These are phyloP conservation scores for Thymelicus lineola DNA, from an alignment of 2,888 invertebrate genomes.

Conservation along the genomic window DNA sequence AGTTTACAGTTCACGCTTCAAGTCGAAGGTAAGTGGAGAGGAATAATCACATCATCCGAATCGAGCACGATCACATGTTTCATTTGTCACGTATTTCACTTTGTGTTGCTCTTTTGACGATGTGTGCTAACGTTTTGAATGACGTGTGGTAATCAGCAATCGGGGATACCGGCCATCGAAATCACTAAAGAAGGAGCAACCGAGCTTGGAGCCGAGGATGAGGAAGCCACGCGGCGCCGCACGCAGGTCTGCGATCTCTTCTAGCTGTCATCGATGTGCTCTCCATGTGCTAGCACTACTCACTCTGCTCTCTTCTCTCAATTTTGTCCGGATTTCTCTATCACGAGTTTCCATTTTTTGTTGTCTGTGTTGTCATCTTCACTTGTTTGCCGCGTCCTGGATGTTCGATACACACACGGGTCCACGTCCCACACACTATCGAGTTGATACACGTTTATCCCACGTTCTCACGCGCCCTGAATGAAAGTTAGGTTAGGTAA, in stretches of 20 bases:
- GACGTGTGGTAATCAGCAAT: constrained; percentile 82
- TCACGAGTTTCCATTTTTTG: constrained; percentile 81
- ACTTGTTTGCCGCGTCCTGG: constrained; percentile 70
- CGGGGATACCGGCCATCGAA: constrained; percentile 87
- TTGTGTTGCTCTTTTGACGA: constrained; percentile 58
- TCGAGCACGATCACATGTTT: constrained; percentile 54
- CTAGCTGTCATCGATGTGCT: constrained; percentile 82
- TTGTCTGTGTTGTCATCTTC: constrained; percentile 81
- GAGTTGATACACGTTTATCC: constrained; percentile 55
- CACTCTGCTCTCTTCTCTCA: constrained; percentile 78
- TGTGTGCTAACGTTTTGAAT: constrained; percentile 73
- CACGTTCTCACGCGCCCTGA: constrained; percentile 47
- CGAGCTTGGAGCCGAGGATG: constrained; percentile 88
- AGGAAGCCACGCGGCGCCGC: constrained; percentile 76
- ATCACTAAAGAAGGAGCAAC: constrained; percentile 91
- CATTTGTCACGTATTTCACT: constrained; percentile 50
- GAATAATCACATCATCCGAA: constrained; percentile 37
- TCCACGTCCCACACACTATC: constrained; percentile 60
- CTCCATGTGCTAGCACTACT: constrained; percentile 81
- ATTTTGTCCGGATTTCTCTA: constrained; percentile 72
- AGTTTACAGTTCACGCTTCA: constrained; percentile 45
- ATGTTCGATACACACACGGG: constrained; percentile 70
- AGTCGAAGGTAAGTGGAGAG: constrained; percentile 39
- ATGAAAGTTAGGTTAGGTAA: constrained; percentile 48
- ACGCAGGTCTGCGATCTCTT: constrained; percentile 83